Percentiles rank a stretch among this genome's conserved stretches.
Conservation (phyloP, 2,888 invertebrate species). For the Micoletzkya japonica region DNA sequence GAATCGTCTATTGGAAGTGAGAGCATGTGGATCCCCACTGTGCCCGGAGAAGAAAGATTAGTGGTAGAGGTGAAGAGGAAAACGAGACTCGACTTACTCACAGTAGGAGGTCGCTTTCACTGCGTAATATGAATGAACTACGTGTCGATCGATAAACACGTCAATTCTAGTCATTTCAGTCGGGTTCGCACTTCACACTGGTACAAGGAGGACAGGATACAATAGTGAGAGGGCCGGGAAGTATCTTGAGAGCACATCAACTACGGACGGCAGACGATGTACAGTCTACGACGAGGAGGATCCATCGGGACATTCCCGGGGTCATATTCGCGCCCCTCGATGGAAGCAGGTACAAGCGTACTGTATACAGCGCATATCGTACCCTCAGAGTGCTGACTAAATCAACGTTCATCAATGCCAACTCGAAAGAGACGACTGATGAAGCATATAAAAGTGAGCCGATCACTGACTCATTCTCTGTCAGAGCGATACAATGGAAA, state of each 20-base stretch:
- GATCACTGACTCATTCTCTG: neutral
- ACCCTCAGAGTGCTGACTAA: slow-evolving; percentile 23
- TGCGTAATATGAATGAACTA: too few species aligned
- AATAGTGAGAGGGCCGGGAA: neutral
- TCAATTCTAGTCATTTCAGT: too few species aligned
- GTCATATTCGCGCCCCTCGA: slow-evolving; percentile 37
- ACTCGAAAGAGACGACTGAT: slow-evolving; percentile 22
- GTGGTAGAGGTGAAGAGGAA: too few species aligned
- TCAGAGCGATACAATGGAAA: neutral
- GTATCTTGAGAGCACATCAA: too few species aligned
- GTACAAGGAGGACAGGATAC: slow-evolving; percentile 13
- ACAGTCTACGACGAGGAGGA: too few species aligned
- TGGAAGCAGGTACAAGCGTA: slow-evolving; percentile 30
- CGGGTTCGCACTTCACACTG: slow-evolving; percentile 23
- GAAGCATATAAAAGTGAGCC: slow-evolving; percentile 26
- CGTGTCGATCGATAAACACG: too few species aligned
- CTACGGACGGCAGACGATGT: too few species aligned
- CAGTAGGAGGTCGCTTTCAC: too few species aligned
- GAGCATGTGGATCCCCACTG: too few species aligned
- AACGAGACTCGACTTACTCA: too few species aligned
- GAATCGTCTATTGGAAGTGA: too few species aligned
- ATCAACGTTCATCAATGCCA: slow-evolving; percentile 22
- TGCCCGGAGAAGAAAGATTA: too few species aligned
- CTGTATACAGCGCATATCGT: neutral
- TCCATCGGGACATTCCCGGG: slow-evolving; percentile 24